Evolutionary conservation across 2,888 invertebrate genomes (phyloP), one percentile per base, ranked within the genome.

Genomic region (Lucinisca nassula): DNA sequence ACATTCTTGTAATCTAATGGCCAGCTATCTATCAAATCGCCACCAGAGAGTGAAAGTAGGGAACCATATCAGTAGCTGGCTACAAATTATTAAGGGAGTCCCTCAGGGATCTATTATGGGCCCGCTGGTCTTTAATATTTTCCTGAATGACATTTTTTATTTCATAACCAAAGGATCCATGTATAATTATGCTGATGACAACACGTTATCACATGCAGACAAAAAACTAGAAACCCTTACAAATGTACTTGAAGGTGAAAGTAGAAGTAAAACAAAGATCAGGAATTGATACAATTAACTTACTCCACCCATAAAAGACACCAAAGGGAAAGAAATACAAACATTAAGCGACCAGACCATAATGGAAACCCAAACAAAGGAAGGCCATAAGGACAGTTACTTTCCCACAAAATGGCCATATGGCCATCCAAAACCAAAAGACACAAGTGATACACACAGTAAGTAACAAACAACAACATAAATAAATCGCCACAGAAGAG

Each of bases 21-120:
- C 51, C 6, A 73, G 78, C 35, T 83, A 83, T 55, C 35, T 83
- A 0, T 58, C 55, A 40, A 73, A 83, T 40, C 32, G 37, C n/a
- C 37, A 72, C 24, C 72, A 72, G 40, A 6, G 37, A 37, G 72
- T 72, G n/a, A 72, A 72, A 72, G 1, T 61, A 27, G 61, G 27
- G 24, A 30, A 61, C 27, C 61, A 61, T 27, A 17, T 61, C 6
- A 27, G 61, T 61, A 61, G 61, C 61, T 61, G 61, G 61, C 6
- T 61, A 21, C 24, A 24, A 27, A 61, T 61, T 1, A 61, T 61
- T 30, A 61, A 61, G 12, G n/a, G n/a, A n/a, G n/a, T n/a, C n/a
- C n/a, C n/a, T 35, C 70, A 70, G 21, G 70, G 70, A 14, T 70
- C 70, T 21, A 70, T 70, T 6, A 30, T 70, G 70, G 70, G 70